Evolutionary conservation across 2,113 vertebrate species (phyloP), one percentile per base, ranked within the genome.

Genomic region (Pao palembangensis): DNA sequence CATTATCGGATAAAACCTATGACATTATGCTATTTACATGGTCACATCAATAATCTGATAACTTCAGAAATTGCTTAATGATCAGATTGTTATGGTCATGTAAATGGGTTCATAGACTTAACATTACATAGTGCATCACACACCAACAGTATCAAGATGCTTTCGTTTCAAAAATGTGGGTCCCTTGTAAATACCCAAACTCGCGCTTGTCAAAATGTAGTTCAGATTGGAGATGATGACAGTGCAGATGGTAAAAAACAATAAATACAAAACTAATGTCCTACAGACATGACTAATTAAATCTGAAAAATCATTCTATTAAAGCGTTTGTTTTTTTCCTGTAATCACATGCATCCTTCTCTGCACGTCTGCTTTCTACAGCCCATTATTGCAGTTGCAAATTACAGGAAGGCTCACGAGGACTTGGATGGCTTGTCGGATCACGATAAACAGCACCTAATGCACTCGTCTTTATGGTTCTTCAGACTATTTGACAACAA

Each of bases 371-470:
- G 3, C 4, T n/a, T 53, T 58, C 21, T 6, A 15, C 17, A 15
- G 34, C 5, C 19, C 49, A 41, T 21, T 28, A 44, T 65, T 53
- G 60, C 34, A 43, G 16, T 34, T 54, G 21, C 55, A 28, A 48
- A 59, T 49, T 52, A 23, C 41, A 55, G 42, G 61, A 65, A 18
- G 47, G 19, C 49, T 48, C 20, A 38, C 5, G 2, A 48, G 28
- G 51, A 51, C 19, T 38, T 28, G 20, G 50, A 55, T 59, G 51
- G 46, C 51, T 48, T 5, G 48, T 67, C 59, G 51, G 31, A 46
- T 57, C 63, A 18, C 46, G 51, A 44, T 44, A 23, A 43, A 21
- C 46, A 60, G 7, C 15, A 50, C 34, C 17, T 55, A 55, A 64
- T 23, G 50, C 38, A 18, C 12, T 57, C 57, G 52, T 57, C 25